Base-by-base conservation (phyloP, 2,888 invertebrate genomes). In the Ctena decussata region DNA sequence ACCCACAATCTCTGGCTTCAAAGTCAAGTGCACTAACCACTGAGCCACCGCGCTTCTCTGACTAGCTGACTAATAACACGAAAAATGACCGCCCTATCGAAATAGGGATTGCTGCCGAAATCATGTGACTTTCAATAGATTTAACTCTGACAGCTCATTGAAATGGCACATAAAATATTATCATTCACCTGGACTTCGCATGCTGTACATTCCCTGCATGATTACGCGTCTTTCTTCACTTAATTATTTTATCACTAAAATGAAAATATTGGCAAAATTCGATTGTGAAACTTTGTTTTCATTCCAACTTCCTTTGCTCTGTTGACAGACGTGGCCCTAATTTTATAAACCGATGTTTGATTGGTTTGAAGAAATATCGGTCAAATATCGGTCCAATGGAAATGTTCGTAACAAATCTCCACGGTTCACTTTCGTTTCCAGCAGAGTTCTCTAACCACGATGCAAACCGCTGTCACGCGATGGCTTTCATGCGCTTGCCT, bases 191-290 rank as follows among this genome's bases (percentile, higher is more conserved):
- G 91, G 91, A 73, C 91, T 91, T 46, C 91, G 77, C 87, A 89
- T 91, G 53, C 89, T 91, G 65, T 91, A 91, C 90, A 90, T 85
- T 49, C 89, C 90, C 84, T 91, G 89, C 91, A 91, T 91, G 41
- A 3, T 41, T 72, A 21, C n/a, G n/a, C n/a, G n/a, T n/a, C n/a
- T n/a, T n/a, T n/a, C n/a, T n/a, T n/a, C n/a, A n/a, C n/a, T n/a
- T n/a, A n/a, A n/a, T n/a, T n/a, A n/a, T n/a, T n/a, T n/a, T n/a
- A n/a, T n/a, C n/a, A n/a, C n/a, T n/a, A n/a, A n/a, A n/a, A n/a
- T n/a, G n/a, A n/a, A n/a, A n/a, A n/a, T n/a, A n/a, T n/a, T n/a
- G n/a, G n/a, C n/a, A n/a, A n/a, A n/a, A n/a, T n/a, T n/a, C n/a
- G 6, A 46, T 46, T 46, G 6, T 11, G 41, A 41, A 11, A 15